Percentiles rank a stretch among this genome's conserved stretches.
These are phyloP conservation scores for Pachyseris speciosa DNA, from an alignment of 64 coral and sea anemone genomes.

Conservation along the genomic window DNA sequence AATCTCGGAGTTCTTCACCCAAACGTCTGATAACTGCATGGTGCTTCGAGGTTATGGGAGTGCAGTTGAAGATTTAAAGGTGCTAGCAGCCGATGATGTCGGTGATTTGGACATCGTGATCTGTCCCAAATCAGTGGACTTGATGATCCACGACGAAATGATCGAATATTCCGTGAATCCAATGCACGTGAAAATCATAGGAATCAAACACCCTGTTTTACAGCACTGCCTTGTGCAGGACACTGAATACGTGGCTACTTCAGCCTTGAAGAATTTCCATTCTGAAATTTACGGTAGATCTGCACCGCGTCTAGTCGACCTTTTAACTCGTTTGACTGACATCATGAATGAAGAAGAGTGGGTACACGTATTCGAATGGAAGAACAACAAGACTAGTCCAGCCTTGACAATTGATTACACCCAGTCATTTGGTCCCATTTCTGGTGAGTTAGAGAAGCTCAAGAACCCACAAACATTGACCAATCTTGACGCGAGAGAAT, in stretches of 20 bases:
- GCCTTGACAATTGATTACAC: background rate
- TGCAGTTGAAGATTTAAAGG: background rate
- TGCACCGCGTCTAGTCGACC: background rate
- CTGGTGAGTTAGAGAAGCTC: background rate
- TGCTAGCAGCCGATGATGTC: background rate
- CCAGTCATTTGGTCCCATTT: background rate
- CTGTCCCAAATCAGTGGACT: background rate
- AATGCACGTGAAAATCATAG: slow-evolving; percentile 43
- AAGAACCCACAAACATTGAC: background rate
- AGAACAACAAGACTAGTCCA: background rate
- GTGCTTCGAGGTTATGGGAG: background rate
- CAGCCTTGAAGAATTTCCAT: slow-evolving; percentile 66
- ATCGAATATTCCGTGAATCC: slow-evolving; percentile 43
- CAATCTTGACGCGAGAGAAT: background rate
- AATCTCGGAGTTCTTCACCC: background rate
- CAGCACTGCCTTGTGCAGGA: slow-evolving; percentile 51
- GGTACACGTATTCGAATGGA: background rate
- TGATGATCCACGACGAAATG: slow-evolving; percentile 9
- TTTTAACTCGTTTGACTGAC: background rate
- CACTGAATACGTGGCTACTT: slow-evolving; percentile 49
- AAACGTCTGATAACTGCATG: background rate
- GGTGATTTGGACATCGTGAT: slow-evolving; percentile 13
- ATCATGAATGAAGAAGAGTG: background rate
- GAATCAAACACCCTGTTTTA: slow-evolving; percentile 6
- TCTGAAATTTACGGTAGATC: slow-evolving; percentile 34